These are phyloP conservation scores for Drosophila neonasuta DNA, from an alignment of 2,888 invertebrate species.

Conservation along the genomic window DNA sequence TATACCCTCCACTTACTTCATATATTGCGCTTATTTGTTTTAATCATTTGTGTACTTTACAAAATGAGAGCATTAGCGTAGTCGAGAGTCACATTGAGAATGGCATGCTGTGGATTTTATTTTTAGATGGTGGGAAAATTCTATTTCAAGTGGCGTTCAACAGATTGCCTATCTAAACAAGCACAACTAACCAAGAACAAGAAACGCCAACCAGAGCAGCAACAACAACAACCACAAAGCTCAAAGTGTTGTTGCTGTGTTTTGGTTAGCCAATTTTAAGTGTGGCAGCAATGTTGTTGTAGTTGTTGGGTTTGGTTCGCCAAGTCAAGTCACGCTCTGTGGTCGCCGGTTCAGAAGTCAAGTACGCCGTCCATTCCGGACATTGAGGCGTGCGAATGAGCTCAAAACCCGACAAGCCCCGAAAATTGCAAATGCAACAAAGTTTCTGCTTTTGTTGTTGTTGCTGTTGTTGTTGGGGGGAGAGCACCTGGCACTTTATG, in stretches of 20 bases:
- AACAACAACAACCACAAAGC: constrained; percentile 12
- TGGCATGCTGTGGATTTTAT: constrained; percentile 55
- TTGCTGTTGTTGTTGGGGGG: no score
- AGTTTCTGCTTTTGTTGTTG: not conserved
- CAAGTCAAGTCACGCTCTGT: constrained; percentile 74
- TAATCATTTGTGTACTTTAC: not conserved
- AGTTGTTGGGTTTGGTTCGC: constrained; percentile 56
- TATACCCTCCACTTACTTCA: no score
- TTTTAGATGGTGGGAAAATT: constrained; percentile 75
- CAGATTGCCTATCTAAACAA: constrained; percentile 71
- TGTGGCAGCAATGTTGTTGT: constrained; percentile 14
- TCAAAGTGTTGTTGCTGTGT: constrained; percentile 61
- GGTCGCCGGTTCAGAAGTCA: constrained; percentile 78
- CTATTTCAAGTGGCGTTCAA: constrained; percentile 68
- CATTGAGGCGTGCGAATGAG: constrained; percentile 72
- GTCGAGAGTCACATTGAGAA: constrained; percentile 36
- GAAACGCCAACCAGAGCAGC: constrained; percentile 29
- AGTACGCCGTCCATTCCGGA: constrained; percentile 67
- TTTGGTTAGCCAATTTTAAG: constrained; percentile 60
- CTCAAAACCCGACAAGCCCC: constrained; percentile 49
- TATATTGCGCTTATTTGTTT: not conserved
- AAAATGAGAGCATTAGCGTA: constrained; percentile 1
- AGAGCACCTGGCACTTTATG: constrained; percentile 49
- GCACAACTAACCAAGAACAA: constrained; percentile 62
- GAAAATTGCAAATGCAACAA: not conserved